phyloP scores from a whole-genome alignment of 2,113 vertebrate species.

The Elgaria multicarinata region DNA sequence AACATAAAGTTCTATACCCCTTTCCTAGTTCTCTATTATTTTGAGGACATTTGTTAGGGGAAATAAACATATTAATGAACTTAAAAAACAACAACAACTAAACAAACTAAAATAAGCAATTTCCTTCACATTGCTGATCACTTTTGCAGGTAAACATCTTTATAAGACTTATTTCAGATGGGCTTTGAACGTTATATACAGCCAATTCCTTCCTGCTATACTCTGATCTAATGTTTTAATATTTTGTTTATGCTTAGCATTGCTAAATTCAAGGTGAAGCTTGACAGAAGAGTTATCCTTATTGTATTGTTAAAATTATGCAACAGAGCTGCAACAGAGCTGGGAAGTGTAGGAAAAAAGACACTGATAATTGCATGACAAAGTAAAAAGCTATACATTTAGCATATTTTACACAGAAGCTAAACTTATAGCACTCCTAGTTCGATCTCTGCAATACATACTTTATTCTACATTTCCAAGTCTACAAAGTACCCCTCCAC shows the following conservation, averaged over 20 bases:
- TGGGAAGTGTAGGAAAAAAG: slow-evolving; percentile 30
- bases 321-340: not conserved
- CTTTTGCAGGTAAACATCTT: not conserved
- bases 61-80: not conserved
- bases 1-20: not conserved
- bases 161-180: not conserved
- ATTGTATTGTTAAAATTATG: slow-evolving; percentile 24
- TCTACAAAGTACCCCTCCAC: slow-evolving; percentile 20
- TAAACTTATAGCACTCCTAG: slow-evolving; percentile 3
- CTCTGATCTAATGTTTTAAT: slow-evolving; percentile 4
- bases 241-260: slow-evolving; percentile 20
- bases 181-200: not conserved
- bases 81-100: no score
- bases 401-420: slow-evolving; percentile 14
- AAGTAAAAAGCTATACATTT: not conserved
- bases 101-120: no score
- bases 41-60: not conserved
- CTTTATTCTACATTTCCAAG: slow-evolving; percentile 22
- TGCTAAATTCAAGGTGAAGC: slow-evolving; percentile 36
- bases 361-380: not conserved
- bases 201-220: not conserved
- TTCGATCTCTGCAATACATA: not conserved
- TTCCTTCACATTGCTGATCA: not conserved
- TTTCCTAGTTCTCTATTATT: not conserved
- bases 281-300: slow-evolving; percentile 16